Conservation (phyloP, 2,888 invertebrate species). For the Parnassius apollo region DNA sequence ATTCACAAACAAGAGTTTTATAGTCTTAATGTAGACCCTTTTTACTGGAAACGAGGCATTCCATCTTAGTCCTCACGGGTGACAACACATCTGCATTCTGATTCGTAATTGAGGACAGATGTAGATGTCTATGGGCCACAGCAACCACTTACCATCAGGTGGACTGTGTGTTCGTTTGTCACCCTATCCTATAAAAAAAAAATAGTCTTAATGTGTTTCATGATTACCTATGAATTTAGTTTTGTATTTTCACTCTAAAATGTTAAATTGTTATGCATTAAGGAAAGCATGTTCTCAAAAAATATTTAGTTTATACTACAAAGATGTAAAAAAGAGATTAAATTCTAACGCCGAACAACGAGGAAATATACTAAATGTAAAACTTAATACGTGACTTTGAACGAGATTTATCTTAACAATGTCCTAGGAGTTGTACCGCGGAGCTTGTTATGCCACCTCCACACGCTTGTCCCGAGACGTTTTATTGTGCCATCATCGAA, state of each 20-base stretch:
- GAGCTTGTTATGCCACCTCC: slow-evolving; percentile 33
- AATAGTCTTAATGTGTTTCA: no score
- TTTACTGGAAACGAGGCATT: no score
- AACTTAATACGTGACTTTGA: slow-evolving; percentile 24
- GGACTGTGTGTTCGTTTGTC: no score
- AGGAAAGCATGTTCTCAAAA: no score
- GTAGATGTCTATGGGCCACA: no score
- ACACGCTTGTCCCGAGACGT: slow-evolving; percentile 33
- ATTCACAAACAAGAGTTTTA: slow-evolving; percentile 3
- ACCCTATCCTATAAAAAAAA: no score
- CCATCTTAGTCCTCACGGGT: no score
- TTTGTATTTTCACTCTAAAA: not conserved
- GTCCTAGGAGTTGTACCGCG: slow-evolving; percentile 20
- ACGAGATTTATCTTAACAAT: slow-evolving; percentile 27
- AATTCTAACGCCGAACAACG: slow-evolving; percentile 16
- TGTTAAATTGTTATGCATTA: no score
- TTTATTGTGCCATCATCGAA: slow-evolving; percentile 38
- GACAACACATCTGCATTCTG: no score
- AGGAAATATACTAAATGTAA: slow-evolving; percentile 24
- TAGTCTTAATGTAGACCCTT: slow-evolving; percentile 1
- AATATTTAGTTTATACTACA: not conserved
- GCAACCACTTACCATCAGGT: no score
- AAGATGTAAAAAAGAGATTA: slow-evolving; percentile 5
- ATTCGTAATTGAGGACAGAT: no score
- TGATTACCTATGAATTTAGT: not conserved